These are phyloP conservation scores for Caenorhabditis wallacei DNA, from an alignment of 2,888 invertebrate species.

Conservation along the genomic window DNA sequence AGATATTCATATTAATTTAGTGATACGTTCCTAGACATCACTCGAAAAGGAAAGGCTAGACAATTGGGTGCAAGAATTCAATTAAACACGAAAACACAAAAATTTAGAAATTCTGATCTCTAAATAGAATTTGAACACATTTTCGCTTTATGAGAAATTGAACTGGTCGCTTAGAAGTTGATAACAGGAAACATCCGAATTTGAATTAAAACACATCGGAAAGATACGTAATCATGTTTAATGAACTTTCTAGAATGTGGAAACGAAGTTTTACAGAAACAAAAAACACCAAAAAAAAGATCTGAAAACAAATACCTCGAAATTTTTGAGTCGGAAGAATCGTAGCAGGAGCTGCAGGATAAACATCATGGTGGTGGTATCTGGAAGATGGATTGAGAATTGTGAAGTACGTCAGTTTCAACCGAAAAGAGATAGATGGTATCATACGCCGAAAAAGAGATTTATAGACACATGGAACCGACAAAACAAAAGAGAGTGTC, in stretches of 20 bases:
- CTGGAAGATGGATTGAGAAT: constrained; percentile 55
- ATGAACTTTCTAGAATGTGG: too few relatives aligned
- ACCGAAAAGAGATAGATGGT: constrained; percentile 30
- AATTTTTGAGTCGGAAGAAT: constrained; percentile 62
- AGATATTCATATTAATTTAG: constrained; percentile 29
- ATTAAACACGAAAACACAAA: not conserved
- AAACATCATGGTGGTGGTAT: constrained; percentile 61
- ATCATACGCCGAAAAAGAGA: constrained; percentile 22
- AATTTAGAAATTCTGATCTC: not conserved
- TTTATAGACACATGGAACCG: constrained; percentile 38
- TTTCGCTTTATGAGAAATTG: too few relatives aligned
- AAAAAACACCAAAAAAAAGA: constrained; percentile 11
- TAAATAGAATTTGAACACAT: too few relatives aligned
- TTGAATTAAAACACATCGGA: too few relatives aligned
- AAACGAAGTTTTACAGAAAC: too few relatives aligned
- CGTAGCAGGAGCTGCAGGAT: constrained; percentile 58
- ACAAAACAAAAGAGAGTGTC: not conserved
- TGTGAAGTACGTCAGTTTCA: not conserved
- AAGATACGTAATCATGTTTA: too few relatives aligned
- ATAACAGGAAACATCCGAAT: too few relatives aligned
- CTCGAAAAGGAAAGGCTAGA: not conserved
- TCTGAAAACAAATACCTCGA: constrained; percentile 46
- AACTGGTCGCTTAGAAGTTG: too few relatives aligned
- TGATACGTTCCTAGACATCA: constrained; percentile 23
- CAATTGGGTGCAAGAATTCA: not conserved